Base-by-base conservation (phyloP, 2,888 invertebrate genomes). In the Erebia ligea region DNA sequence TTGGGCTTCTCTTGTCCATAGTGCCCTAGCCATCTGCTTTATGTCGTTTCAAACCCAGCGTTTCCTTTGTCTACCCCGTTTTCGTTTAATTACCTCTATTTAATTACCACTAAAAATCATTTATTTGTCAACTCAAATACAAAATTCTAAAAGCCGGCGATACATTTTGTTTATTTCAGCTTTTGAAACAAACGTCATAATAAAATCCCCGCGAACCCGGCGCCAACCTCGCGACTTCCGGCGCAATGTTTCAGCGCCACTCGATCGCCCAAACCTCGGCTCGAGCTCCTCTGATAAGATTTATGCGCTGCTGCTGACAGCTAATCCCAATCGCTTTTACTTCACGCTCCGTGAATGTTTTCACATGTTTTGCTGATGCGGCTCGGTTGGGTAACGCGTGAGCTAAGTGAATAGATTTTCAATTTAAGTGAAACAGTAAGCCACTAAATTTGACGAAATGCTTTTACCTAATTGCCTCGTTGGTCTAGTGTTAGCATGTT, bases 281-380 rank as follows among this genome's bases (percentile, higher is more conserved):
- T 84, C 88, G 88, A 86, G 85, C 84, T 83, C 76, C 80, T 78
- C 82, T 88, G 89, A 90, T 89, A 87, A 87, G 86, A 89, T 89
- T 89, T 88, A 89, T 88, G 82, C 83, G 85, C 87, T 90, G 90
- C 77, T 82, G 78, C 84, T 90, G 91, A 90, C 91, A 90, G 86
- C 86, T 90, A 86, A 90, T 90, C 90, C 89, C 81, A 86, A 83
- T 84, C 84, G 78, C 80, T 83, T 83, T 83, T 77, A 82, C 81
- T 82, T 81, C 84, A 86, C 84, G 84, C 79, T 80, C 77, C 79
- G 74, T 72, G 56, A 34, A 66, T 48, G 69, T 73, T 74, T 76
- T 74, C 61, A 42, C 61, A 17, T 42, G 42, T 42, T 61, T 45
- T 11, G 61, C 17, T 42, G 19, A 13, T 11, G 42, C 17, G 6